Evolutionary conservation across 37 sponge, comb jelly and placozoan species (phyloP), one percentile per base, ranked within the genome.

Genomic region (Geodia barretti): DNA sequence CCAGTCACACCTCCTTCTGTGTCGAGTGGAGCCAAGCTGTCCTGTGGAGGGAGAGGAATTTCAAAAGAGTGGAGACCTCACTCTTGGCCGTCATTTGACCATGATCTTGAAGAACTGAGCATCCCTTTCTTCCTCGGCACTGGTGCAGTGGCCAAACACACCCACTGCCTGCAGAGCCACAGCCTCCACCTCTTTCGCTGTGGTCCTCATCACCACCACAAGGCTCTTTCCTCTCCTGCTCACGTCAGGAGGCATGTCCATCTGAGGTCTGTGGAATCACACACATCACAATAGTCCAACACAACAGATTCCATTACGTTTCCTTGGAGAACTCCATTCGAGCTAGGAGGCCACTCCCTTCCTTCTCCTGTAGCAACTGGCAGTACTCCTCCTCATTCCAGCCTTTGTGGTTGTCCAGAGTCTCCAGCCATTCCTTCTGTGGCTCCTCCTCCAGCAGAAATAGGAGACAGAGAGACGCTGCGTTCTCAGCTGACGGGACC

Each of bases 321-420:
- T 30, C 66, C 24, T 65, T 38, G 71, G 41, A 20, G 41, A 36
- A 38, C 54, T 47, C 11, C 11, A 14, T 14, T 47, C 11, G 11
- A 14, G 54, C 54, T 17, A 40, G 19, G 33, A 35, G 33, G 5
- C 75, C 61, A 29, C 64, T 41, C 67, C 62, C 79, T 60, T 60
- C 68, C 72, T 33, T 29, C 28, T 75, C 72, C 19, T 59, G n/a
- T 37, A 47, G 28, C 61, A 70, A n/a, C 33, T 73, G 40, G 37
- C 70, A 43, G 62, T 79, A 88, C 29, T 88, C 89, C 20, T 83
- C 79, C 25, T n/a, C 28, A 7, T 67, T 78, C 84, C 83, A 88
- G 0, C 39, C 43, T 4, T 83, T 66, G 62, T 65, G 83, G 35
- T 78, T 17, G 39, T 62, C 64, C 28, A 68, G 62, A 40, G 72